Evolutionary conservation across 2,797 vertebrate species (phyloP).

Genomic region (Myiotriccus ornatus): DNA sequence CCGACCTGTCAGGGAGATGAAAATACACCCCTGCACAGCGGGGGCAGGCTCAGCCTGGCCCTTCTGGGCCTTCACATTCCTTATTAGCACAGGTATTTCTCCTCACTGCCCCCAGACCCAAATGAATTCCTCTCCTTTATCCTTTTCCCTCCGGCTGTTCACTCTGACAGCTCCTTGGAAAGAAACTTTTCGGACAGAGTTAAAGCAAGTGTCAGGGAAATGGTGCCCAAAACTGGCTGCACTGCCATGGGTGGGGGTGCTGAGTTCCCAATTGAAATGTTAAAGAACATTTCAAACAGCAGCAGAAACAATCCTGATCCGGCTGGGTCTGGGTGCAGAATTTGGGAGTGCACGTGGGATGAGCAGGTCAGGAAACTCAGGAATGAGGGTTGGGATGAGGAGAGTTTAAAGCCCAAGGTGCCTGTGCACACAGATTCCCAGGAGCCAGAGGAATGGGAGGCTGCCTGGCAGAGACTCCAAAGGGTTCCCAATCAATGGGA

Average conservation of each 20-base stretch:
- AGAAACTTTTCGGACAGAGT: neutral
- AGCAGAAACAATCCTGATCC: accelerated
- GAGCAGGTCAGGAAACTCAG: accelerated
- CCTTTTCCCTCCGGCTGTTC: neutral
- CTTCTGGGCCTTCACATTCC: neutral
- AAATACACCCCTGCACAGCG: neutral
- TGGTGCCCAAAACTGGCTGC: accelerated
- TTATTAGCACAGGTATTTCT: neutral
- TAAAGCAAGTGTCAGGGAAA: too few species aligned
- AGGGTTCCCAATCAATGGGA: neutral
- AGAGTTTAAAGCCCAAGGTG: neutral
- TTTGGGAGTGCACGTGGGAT: accelerated
- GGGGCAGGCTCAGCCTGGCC: neutral
- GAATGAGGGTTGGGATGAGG: neutral
- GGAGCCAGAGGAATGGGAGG: neutral
- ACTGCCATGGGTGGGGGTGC: accelerated
- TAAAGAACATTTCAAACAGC: too few species aligned
- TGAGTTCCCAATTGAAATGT: accelerated
- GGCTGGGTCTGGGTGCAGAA: accelerated
- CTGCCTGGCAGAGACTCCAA: neutral
- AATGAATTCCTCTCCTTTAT: neutral
- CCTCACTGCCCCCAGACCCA: neutral
- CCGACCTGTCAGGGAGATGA: neutral
- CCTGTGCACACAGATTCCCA: neutral
- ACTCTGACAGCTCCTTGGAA: neutral